A percentile compares a stretch with the other conserved stretches of the same genome.
phyloP scores from a whole-genome alignment of 1,140 invertebrate genomes.

The Drosophila ironensis region DNA sequence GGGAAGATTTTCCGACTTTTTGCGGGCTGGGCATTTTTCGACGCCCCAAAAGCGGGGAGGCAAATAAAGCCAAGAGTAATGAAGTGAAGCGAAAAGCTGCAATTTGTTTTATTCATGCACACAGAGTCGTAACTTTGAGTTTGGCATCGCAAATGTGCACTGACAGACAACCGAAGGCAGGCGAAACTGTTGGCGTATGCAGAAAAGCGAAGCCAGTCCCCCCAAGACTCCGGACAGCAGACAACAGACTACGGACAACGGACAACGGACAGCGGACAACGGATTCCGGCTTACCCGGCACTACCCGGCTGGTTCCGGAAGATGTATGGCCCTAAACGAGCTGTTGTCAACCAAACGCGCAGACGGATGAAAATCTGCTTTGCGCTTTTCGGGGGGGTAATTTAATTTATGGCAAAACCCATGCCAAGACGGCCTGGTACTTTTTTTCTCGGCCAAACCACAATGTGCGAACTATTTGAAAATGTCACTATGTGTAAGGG shows the following conservation, averaged over 20 bases:
- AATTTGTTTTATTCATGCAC: conserved; percentile 58
- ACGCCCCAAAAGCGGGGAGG: neutral
- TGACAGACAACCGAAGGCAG: too few species aligned
- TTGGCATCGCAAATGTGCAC: conserved; percentile 39
- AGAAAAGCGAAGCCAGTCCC: conserved; percentile 17
- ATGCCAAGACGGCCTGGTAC: neutral
- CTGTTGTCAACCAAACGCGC: conserved; percentile 51
- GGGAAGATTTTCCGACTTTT: neutral
- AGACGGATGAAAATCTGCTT: conserved; percentile 43
- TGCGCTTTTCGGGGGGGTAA: conserved; percentile 49
- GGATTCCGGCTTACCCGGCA: neutral
- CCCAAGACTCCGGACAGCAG: neutral
- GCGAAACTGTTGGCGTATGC: conserved; percentile 33
- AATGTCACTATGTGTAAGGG: too few species aligned
- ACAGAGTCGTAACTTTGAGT: conserved; percentile 13
- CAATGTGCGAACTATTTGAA: neutral
- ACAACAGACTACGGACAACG: too few species aligned
- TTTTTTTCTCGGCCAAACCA: neutral
- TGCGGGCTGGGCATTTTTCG: neutral
- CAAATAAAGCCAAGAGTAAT: conserved; percentile 5
- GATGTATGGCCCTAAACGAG: conserved; percentile 50
- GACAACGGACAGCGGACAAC: too few species aligned
- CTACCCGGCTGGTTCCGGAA: conserved; percentile 9
- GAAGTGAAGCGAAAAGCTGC: conserved; percentile 32
- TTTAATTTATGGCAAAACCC: conserved; percentile 62